These are phyloP conservation scores for Polypterus bichir DNA, from an alignment of 2,113 vertebrate species.

Conservation along the genomic window DNA sequence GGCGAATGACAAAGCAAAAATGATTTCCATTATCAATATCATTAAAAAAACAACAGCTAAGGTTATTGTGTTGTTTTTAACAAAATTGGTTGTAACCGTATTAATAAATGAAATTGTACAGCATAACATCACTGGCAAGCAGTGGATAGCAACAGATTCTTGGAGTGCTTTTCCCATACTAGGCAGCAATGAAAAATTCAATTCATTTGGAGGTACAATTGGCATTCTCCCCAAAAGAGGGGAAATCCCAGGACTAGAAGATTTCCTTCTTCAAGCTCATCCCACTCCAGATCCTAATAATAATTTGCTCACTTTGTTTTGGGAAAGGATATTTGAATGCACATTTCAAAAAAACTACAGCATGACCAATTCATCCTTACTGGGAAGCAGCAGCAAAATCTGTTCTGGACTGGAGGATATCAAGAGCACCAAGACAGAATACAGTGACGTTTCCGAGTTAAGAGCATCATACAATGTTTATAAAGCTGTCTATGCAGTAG, in stretches of 20 bases:
- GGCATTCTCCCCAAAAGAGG: slow-evolving; percentile 14
- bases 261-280: slow-evolving; percentile 8
- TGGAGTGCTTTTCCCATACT: slow-evolving; percentile 11
- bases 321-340: slow-evolving; percentile 13
- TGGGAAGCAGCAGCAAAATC: too few species aligned
- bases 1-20: slow-evolving; percentile 3
- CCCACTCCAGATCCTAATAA: slow-evolving; percentile 1
- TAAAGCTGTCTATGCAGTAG: too few species aligned
- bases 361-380: too few species aligned
- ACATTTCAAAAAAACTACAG: not conserved
- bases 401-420: too few species aligned
- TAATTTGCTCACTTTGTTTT: slow-evolving; percentile 8
- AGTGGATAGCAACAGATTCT: slow-evolving; percentile 15
- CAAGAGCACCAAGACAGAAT: too few species aligned
- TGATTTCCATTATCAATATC: slow-evolving; percentile 6
- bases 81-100: slow-evolving; percentile 2
- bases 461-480: too few species aligned
- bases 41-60: slow-evolving; percentile 15
- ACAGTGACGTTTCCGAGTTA: too few species aligned
- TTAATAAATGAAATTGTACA: slow-evolving; percentile 12
- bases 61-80: slow-evolving; percentile 15
- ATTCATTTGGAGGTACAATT: slow-evolving; percentile 11
- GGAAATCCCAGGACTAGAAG: slow-evolving; percentile 16
- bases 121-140: slow-evolving; percentile 13
- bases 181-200: not conserved